phyloP scores from a whole-genome alignment of 2,113 vertebrate species.

The Rhinoderma darwinii region DNA sequence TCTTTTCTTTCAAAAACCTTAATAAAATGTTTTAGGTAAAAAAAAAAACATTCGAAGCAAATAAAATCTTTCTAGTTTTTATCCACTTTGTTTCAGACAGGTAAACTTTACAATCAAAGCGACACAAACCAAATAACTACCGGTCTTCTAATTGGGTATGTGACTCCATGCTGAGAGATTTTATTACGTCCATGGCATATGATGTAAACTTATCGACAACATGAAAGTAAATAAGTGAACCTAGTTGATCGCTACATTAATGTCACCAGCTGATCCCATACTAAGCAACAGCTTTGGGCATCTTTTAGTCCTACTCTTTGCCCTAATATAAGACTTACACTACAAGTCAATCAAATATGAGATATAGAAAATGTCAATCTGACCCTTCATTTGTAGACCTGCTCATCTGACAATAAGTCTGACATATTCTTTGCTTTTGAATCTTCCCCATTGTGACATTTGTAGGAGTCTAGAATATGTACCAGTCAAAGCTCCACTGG shows the following conservation, averaged over 20 bases:
- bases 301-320: constrained; percentile 60
- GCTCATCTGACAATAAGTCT: constrained; percentile 60
- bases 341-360: constrained; percentile 54
- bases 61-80: background rate
- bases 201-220: constrained; percentile 20
- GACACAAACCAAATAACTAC: background rate
- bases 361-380: constrained; percentile 50
- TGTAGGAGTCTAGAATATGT: constrained; percentile 64
- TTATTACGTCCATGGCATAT: constrained; percentile 24
- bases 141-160: constrained; percentile 6
- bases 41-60: background rate
- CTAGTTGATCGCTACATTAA: constrained; percentile 67
- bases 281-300: constrained; percentile 60
- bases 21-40: too few species aligned
- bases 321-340: constrained; percentile 35
- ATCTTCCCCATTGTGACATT: constrained; percentile 72
- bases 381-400: constrained; percentile 51
- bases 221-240: constrained; percentile 52
- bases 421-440: constrained; percentile 69
- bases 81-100: background rate
- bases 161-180: background rate
- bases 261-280: constrained; percentile 70
- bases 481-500: constrained; percentile 67
- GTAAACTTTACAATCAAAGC: constrained; percentile 23
- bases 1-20: too few species aligned